Conservation (phyloP, 1,140 invertebrate genomes). For the Mya arenaria region DNA sequence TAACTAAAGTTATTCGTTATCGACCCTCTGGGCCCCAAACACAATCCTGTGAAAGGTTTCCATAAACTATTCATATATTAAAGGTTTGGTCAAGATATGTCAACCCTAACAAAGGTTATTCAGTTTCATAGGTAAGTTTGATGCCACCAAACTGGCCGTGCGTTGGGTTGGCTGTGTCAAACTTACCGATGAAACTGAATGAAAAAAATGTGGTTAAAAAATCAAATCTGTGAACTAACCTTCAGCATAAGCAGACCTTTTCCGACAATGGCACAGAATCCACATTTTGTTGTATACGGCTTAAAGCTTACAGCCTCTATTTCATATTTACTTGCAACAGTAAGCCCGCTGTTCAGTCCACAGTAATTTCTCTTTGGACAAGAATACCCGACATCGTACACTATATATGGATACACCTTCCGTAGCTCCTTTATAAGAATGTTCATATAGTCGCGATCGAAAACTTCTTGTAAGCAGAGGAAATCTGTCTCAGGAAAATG, state of each 20-base stretch:
- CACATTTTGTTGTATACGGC: constrained; percentile 65
- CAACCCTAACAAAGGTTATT: no score
- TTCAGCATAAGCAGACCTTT: constrained; percentile 79
- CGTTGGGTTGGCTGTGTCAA: no score
- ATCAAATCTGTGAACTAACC: no score
- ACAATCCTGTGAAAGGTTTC: no score
- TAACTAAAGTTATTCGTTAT: no score
- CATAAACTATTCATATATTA: no score
- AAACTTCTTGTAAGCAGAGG: constrained; percentile 73
- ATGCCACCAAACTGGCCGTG: no score
- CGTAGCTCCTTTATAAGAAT: constrained; percentile 69
- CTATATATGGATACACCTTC: constrained; percentile 72
- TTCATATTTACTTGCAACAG: constrained; percentile 79
- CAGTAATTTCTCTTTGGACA: constrained; percentile 62
- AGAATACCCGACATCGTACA: constrained; percentile 71
- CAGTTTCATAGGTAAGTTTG: no score
- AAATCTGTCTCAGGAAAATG: constrained; percentile 72
- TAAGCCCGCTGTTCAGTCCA: constrained; percentile 78
- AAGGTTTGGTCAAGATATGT: no score
- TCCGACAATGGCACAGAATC: constrained; percentile 69
- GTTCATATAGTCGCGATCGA: constrained; percentile 65
- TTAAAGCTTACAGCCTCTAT: constrained; percentile 77
- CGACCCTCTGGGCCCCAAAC: no score
- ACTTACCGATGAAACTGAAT: no score
- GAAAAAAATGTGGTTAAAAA: no score